A percentile compares a stretch with the other conserved stretches of the same genome.
These are phyloP conservation scores for Pygoscelis adeliae DNA, from an alignment of 2,113 vertebrate genomes.

Conservation along the genomic window DNA sequence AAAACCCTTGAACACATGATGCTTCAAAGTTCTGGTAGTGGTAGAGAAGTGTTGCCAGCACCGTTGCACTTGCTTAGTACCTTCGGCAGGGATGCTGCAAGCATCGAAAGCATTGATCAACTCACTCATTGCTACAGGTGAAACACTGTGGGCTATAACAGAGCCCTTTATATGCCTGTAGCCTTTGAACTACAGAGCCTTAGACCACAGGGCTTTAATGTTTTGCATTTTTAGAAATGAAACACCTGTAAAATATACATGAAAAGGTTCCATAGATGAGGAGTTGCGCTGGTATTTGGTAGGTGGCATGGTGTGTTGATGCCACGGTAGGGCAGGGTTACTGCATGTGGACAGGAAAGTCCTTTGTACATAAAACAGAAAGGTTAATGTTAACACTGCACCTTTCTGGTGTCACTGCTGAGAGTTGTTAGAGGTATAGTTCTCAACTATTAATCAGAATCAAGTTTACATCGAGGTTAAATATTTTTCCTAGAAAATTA, in stretches of 20 bases:
- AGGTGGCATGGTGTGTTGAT: background rate
- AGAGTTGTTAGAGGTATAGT: background rate
- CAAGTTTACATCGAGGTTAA: background rate
- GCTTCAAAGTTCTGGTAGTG: background rate
- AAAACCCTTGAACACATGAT: background rate
- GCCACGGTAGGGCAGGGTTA: background rate
- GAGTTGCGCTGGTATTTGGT: background rate
- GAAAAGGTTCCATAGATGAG: background rate
- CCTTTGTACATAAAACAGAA: background rate
- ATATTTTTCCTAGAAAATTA: background rate
- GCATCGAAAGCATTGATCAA: background rate
- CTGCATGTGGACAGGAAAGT: background rate
- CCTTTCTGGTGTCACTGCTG: background rate
- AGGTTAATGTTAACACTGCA: background rate
- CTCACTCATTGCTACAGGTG: background rate
- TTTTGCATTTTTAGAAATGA: constrained; percentile 10
- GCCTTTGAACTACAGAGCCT: constrained; percentile 23
- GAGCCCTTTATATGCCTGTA: background rate
- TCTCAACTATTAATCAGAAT: background rate
- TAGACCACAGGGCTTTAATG: background rate
- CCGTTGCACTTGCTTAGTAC: background rate
- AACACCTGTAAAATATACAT: background rate
- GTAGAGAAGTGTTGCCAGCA: background rate
- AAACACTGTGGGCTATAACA: background rate
- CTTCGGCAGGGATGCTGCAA: background rate